Evolutionary conservation across 2,888 invertebrate genomes (phyloP).

Genomic region (Hirtodrosophila alboralis): DNA sequence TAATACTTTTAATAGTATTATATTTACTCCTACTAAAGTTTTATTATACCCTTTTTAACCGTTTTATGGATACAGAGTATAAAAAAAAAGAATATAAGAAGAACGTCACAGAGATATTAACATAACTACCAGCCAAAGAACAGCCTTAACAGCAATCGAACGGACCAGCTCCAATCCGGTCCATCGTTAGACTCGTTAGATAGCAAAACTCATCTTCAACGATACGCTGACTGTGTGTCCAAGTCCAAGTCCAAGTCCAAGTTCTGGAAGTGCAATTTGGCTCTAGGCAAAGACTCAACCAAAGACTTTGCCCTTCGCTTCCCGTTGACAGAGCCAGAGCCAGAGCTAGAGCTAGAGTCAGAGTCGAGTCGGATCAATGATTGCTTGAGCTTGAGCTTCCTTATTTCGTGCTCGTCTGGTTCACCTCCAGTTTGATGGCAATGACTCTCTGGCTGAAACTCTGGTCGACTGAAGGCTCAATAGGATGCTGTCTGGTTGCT

Average conservation of each 20-base stretch:
- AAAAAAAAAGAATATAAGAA: slow-evolving; percentile 31
- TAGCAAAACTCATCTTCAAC: slow-evolving; percentile 51
- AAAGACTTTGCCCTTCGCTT: slow-evolving; percentile 15
- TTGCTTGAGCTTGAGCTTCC: slow-evolving; percentile 69
- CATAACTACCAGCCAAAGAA: slow-evolving; percentile 62
- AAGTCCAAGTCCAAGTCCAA: slow-evolving; percentile 48
- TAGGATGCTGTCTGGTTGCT: slow-evolving; percentile 31
- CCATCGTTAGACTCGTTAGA: slow-evolving; percentile 74
- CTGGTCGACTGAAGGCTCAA: slow-evolving; percentile 24
- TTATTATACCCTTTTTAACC: slow-evolving; percentile 14
- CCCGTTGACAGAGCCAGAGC: slow-evolving; percentile 24
- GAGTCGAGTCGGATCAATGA: slow-evolving; percentile 39
- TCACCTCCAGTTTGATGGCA: slow-evolving; percentile 75
- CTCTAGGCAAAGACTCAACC: slow-evolving; percentile 42
- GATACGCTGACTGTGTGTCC: slow-evolving; percentile 6
- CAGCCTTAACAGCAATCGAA: slow-evolving; percentile 40
- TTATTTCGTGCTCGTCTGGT: slow-evolving; percentile 73
- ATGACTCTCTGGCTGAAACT: slow-evolving; percentile 41
- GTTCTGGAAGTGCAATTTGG: slow-evolving; percentile 70
- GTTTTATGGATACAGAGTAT: slow-evolving; percentile 21
- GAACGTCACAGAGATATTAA: slow-evolving; percentile 57
- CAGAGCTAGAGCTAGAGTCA: slow-evolving; percentile 51
- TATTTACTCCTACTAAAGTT: neutral
- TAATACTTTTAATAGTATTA: too few relatives aligned
- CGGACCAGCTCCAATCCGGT: slow-evolving; percentile 54